phyloP scores from a whole-genome alignment of 2,888 invertebrate species.

The Cabera pusaria region DNA sequence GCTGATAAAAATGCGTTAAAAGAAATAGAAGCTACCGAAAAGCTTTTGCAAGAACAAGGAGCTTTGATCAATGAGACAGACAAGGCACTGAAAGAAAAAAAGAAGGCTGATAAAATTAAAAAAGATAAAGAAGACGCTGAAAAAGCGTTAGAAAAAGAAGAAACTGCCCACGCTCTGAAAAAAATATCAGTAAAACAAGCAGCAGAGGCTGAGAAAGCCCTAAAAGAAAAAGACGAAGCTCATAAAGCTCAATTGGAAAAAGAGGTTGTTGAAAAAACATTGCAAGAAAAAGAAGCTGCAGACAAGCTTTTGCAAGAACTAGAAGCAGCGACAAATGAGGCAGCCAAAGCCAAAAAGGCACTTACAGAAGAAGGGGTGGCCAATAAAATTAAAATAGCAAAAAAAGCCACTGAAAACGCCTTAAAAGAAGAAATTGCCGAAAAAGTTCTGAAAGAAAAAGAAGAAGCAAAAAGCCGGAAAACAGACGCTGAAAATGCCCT shows the following conservation, averaged over 20 bases:
- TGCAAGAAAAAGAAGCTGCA: neutral
- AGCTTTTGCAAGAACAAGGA: too few species aligned
- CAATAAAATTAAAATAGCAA: slow-evolving; percentile 16
- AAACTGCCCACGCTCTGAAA: neutral
- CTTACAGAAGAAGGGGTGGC: neutral
- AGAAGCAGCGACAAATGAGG: too few species aligned
- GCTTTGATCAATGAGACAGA: too few species aligned
- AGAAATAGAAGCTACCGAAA: too few species aligned
- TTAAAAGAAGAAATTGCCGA: slow-evolving; percentile 8
- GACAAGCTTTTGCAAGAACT: too few species aligned
- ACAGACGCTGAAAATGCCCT: neutral
- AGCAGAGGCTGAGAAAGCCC: slow-evolving; percentile 13
- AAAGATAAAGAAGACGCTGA: slow-evolving; percentile 9
- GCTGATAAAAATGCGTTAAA: slow-evolving; percentile 1
- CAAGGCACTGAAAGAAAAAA: slow-evolving; percentile 5
- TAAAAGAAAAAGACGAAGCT: slow-evolving; percentile 14
- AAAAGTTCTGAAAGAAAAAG: slow-evolving; percentile 2
- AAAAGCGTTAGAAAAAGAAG: slow-evolving; percentile 17
- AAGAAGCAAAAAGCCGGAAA: neutral
- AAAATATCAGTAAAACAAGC: slow-evolving; percentile 10
- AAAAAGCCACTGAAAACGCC: slow-evolving; percentile 3
- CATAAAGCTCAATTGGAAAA: neutral
- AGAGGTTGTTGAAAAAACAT: slow-evolving; percentile 11
- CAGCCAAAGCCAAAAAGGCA: too few species aligned
- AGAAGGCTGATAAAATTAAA: neutral